Percentiles rank a stretch among this genome's conserved stretches.
Evolutionary conservation across 2,113 vertebrate genomes (phyloP).

Genomic region (Chionomys nivalis): DNA sequence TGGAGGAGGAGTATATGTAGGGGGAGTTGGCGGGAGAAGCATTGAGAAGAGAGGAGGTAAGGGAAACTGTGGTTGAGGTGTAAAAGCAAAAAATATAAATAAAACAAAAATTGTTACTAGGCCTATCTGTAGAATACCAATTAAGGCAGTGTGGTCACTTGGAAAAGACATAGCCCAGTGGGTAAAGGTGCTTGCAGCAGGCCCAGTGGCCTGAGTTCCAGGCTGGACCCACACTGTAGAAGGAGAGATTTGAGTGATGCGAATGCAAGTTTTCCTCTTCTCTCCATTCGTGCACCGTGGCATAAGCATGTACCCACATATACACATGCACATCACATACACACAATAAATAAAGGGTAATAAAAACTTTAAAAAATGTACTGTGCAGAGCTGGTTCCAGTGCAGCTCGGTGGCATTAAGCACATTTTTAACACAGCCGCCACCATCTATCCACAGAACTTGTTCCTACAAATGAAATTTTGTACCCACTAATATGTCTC

Average conservation of each 20-base stretch:
- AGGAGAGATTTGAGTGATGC: neutral
- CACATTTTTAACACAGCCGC: neutral
- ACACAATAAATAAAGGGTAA: neutral
- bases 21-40: neutral
- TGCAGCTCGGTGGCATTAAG: neutral
- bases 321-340: neutral
- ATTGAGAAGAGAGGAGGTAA: neutral
- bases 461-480: neutral
- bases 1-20: neutral
- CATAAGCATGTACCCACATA: neutral
- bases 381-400: neutral
- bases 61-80: neutral
- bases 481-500: neutral
- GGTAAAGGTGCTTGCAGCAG: neutral
- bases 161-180: neutral
- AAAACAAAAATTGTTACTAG: constrained; percentile 6
- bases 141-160: neutral
- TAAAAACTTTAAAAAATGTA: neutral
- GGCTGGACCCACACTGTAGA: neutral
- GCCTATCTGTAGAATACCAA: neutral
- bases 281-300: neutral
- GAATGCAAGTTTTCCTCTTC: neutral
- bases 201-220: neutral
- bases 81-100: neutral
- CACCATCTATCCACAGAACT: neutral